These are phyloP conservation scores for Pteria penguin DNA, from an alignment of 2,888 invertebrate genomes.

Conservation along the genomic window DNA sequence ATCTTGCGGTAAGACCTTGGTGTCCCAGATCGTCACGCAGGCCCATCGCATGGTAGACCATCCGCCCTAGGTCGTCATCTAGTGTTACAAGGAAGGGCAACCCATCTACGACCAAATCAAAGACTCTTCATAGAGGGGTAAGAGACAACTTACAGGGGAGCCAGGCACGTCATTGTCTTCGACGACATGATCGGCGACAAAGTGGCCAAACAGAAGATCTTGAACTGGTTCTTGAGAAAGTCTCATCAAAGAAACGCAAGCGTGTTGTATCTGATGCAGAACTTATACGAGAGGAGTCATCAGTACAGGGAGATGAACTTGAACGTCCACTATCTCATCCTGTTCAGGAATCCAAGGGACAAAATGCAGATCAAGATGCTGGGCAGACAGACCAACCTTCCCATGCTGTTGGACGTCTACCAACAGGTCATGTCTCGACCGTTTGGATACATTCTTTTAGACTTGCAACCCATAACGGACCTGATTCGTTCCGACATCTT, in stretches of 20 bases:
- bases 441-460: neutral
- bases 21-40: neutral
- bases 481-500: neutral
- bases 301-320: slow-evolving; percentile 6
- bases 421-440: neutral
- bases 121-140: no score
- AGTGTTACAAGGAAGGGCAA: slow-evolving; percentile 9
- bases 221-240: slow-evolving; percentile 1
- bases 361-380: slow-evolving; percentile 1
- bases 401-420: neutral
- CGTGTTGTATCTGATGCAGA: slow-evolving; percentile 14
- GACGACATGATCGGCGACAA: slow-evolving; percentile 10
- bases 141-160: no score
- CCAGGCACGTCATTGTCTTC: neutral
- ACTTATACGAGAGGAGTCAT: slow-evolving; percentile 5
- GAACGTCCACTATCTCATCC: slow-evolving; percentile 10
- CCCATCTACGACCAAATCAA: neutral
- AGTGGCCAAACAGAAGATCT: neutral
- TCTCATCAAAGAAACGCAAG: slow-evolving; percentile 22
- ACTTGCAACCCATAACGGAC: neutral
- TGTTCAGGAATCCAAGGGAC: slow-evolving; percentile 17
- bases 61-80: neutral
- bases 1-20: neutral
- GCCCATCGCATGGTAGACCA: neutral
- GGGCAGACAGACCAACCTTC: neutral